Base-by-base conservation (phyloP, 2,888 invertebrate species). In the Alviniconcha strummeri region DNA sequence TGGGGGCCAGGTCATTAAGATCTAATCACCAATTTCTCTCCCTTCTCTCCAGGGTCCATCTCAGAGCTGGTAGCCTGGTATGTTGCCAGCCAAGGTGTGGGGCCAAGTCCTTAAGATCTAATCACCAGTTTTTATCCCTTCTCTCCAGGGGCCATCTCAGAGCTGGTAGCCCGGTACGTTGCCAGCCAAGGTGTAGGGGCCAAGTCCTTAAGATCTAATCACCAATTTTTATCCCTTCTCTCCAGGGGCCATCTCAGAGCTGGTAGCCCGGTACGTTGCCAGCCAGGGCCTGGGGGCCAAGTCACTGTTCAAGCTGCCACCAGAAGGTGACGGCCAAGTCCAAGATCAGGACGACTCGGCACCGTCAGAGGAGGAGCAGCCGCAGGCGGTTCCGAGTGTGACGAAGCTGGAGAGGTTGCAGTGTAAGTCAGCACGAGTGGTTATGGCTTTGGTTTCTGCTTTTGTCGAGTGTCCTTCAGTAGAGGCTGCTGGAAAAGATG, bases 141-240 rank as follows among this genome's bases (percentile, higher is more conserved):
- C 36, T 36, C 36, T 86, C 13, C 95, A 95, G 98, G 98, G 67
- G 96, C 97, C n/a, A 96, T 98, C 11, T 97, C 97, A 0, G 98
- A 98, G 93, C 94, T 97, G 82, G 96, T 97, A 75, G 97, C 97
- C 0, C 96, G 96, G 92, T 98, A 98, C 97, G 94, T 98, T 54
- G 96, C 96, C 81, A 95, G 96, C 52, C 88, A 88, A 55, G 87
- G 86, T 7, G 86, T 91, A 67, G 88, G 87, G 60, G 90, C 91
- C 13, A 85, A 89, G 72, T 89, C 90, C n/a, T 84, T 91, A 36
- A 36, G 36, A 36, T 36, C 36, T 3, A 36, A 3, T 36, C 36
- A 36, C 36, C 36, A 36, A 36, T 52, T 71, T 74, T 13, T 72
- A 0, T 81, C 60, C 96, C 4, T 95, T 36, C 36, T 36, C 36